These are phyloP conservation scores for Centropyge bicolor DNA, from an alignment of 2,797 vertebrate genomes.

Conservation along the genomic window DNA sequence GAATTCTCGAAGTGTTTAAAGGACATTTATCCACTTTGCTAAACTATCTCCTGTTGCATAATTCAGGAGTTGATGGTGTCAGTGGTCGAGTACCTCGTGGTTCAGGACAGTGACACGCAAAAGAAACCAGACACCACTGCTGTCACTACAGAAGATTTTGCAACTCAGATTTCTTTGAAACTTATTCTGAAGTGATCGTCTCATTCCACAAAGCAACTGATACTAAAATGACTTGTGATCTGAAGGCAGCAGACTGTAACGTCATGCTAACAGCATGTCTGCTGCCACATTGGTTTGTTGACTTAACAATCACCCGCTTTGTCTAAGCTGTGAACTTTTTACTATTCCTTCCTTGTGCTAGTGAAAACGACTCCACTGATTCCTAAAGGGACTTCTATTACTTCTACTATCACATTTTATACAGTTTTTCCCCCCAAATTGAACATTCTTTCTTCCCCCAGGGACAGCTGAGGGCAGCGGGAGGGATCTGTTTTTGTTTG, in stretches of 20 bases:
- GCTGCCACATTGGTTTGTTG: constrained; percentile 21
- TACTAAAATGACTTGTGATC: constrained; percentile 36
- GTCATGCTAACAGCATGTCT: constrained; percentile 44
- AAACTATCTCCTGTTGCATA: constrained; percentile 67
- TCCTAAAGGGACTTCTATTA: constrained; percentile 26
- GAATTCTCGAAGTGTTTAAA: constrained; percentile 21
- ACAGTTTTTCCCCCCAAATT: not conserved
- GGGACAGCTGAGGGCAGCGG: constrained; percentile 3
- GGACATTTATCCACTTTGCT: constrained; percentile 37
- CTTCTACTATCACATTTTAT: not conserved
- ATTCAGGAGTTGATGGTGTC: constrained; percentile 62
- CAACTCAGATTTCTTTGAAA: constrained; percentile 18
- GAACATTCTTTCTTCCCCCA: not conserved
- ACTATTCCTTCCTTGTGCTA: constrained; percentile 32
- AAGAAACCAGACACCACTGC: constrained; percentile 28
- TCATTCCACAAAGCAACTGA: constrained; percentile 37
- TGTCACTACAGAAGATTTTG: constrained; percentile 15
- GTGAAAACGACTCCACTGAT: constrained; percentile 19
- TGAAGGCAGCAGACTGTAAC: constrained; percentile 18
- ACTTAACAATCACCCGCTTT: constrained; percentile 10
- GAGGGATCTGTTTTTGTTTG: constrained; percentile 14
- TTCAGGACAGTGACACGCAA: constrained; percentile 1
- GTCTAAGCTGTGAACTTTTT: not conserved
- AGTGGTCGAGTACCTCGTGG: constrained; percentile 3
- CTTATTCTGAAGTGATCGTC: constrained; percentile 15